Conservation (phyloP, 2,888 invertebrate genomes). For the Epirrita christyi region DNA sequence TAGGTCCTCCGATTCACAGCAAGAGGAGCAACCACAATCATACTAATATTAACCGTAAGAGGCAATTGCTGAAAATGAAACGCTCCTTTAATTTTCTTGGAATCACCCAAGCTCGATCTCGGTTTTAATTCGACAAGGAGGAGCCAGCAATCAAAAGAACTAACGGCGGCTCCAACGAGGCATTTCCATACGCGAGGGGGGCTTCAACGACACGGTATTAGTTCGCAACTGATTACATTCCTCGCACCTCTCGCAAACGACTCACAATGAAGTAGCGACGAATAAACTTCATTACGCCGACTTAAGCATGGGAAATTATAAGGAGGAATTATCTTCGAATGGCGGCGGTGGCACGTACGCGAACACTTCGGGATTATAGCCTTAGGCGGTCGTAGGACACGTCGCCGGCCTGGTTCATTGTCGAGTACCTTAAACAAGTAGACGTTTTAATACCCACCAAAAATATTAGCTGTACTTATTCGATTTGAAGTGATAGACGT, state of each 20-base stretch:
- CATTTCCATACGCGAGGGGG: constrained; percentile 82
- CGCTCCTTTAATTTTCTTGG: constrained; percentile 78
- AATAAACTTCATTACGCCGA: constrained; percentile 83
- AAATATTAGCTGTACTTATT: constrained; percentile 49
- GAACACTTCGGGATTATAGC: constrained; percentile 70
- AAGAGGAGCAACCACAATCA: constrained; percentile 66
- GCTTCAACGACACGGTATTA: constrained; percentile 78
- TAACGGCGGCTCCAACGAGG: constrained; percentile 77
- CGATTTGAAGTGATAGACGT: constrained; percentile 49
- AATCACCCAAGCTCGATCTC: constrained; percentile 74
- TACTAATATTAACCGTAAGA: constrained; percentile 75
- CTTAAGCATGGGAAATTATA: constrained; percentile 83
- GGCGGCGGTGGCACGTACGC: constrained; percentile 69
- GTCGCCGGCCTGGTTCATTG: constrained; percentile 54
- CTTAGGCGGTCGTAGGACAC: constrained; percentile 66
- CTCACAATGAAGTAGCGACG: constrained; percentile 81
- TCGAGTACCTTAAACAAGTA: constrained; percentile 54
- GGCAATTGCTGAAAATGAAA: constrained; percentile 74
- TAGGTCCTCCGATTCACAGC: constrained; percentile 57
- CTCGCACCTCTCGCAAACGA: constrained; percentile 73
- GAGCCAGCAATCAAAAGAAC: constrained; percentile 82
- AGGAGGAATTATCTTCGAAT: constrained; percentile 80
- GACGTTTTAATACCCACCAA: constrained; percentile 55
- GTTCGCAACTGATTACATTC: constrained; percentile 84
- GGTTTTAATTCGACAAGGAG: constrained; percentile 80